Base-by-base conservation (phyloP, 2,113 vertebrate genomes). In the Caranx ignobilis region DNA sequence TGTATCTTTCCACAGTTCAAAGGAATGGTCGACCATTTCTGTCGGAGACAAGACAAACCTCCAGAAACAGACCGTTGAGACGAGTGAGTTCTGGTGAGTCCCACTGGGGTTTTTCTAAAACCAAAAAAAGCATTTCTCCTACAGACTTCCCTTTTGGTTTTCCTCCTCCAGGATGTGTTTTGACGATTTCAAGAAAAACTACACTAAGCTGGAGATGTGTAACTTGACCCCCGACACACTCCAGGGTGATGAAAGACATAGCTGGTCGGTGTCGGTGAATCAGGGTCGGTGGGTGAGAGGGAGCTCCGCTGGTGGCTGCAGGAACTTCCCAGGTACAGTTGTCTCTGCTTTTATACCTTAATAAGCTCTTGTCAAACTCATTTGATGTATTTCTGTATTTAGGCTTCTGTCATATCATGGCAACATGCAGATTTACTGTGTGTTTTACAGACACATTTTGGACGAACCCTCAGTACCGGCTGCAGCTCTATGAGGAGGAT, bases 211-310 rank as follows among this genome's bases (percentile, higher is more conserved):
- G 31, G 98, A 99, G 95, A 97, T 99, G 87, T 99, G 98, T 81
- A 99, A 99, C 92, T 93, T 99, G 89, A 99, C 97, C 1, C 97
- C 98, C 0, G 98, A 99, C 26, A 90, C 96, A 0, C 93, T 99
- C 88, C 95, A 96, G 81, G 95, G 89, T 0, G 96, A 98, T 21
- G 94, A 95, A 65, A 94, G 97, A 56, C 90, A 97, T 6, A 97
- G 96, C 81, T 99, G 98, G 98, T 97, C 95, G 0, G 98, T 99
- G 75, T 97, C 97, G 0, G 95, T 97, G 60, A 97, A 97, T 0
- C 96, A 99, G 93, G 98, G 98, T 18, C 97, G 97, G 61, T 99
- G 98, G 98, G 97, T 99, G 66, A 95, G 96, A 84, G 98, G 98
- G 74, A 98, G 97, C 88, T 99, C 98, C 0, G 98, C 97, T 0